Percentiles rank a stretch among this genome's conserved stretches.
These are phyloP conservation scores for Steinernema scapterisci DNA, from an alignment of 2,888 invertebrate genomes.

Conservation along the genomic window DNA sequence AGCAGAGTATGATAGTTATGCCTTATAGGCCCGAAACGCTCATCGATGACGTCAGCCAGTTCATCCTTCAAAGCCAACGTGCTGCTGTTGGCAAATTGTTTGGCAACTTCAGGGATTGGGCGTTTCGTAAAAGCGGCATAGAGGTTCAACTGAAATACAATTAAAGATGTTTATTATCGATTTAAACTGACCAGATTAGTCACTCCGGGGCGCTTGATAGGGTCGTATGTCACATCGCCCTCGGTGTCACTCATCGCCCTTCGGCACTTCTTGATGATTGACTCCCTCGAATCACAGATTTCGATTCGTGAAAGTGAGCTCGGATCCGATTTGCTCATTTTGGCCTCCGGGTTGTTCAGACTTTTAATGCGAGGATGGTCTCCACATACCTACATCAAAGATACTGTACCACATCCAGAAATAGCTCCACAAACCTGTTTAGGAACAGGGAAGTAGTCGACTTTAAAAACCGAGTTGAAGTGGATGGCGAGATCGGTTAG, in stretches of 20 bases:
- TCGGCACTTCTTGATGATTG: slow-evolving; percentile 70
- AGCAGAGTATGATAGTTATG: slow-evolving; percentile 20
- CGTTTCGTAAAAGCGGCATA: not conserved
- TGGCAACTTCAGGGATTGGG: not conserved
- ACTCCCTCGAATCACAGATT: slow-evolving; percentile 75
- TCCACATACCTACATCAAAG: not conserved
- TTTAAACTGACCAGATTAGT: slow-evolving; percentile 78
- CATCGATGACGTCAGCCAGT: slow-evolving; percentile 16
- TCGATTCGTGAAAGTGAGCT: slow-evolving; percentile 81
- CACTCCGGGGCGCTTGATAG: slow-evolving; percentile 81
- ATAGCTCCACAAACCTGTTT: slow-evolving; percentile 40
- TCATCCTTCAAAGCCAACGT: slow-evolving; percentile 12
- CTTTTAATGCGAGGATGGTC: slow-evolving; percentile 75
- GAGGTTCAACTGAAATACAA: not conserved
- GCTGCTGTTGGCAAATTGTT: not conserved
- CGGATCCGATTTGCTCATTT: slow-evolving; percentile 96
- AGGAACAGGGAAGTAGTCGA: slow-evolving; percentile 79
- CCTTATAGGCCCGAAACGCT: slow-evolving; percentile 16
- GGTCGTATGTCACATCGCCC: slow-evolving; percentile 82
- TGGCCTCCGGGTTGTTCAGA: slow-evolving; percentile 82
- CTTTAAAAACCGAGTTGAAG: slow-evolving; percentile 81
- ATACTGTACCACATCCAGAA: too few species aligned
- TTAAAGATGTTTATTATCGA: not conserved
- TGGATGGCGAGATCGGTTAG: slow-evolving; percentile 79
- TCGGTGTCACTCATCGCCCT: slow-evolving; percentile 89